Conservation (phyloP, 2,113 vertebrate genomes). For the Choloepus hoffmanni region DNA sequence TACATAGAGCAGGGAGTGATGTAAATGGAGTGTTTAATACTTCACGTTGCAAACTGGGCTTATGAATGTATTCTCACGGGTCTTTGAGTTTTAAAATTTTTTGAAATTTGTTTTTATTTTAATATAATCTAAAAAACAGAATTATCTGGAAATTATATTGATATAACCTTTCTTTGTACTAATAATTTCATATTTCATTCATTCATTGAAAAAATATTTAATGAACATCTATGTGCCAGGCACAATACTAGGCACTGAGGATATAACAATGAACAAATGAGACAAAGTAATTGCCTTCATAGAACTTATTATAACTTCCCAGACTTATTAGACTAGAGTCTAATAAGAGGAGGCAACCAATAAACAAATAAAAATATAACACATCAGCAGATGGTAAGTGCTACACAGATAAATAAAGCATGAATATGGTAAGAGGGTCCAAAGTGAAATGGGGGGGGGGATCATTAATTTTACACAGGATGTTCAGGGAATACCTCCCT, state of each 20-base stretch:
- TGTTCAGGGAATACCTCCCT: not conserved
- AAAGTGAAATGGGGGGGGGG: not conserved
- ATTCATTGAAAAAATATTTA: slow-evolving; percentile 27
- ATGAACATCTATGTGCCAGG: not conserved
- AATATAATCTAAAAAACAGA: slow-evolving; percentile 34
- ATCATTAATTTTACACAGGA: not conserved
- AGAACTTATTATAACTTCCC: not conserved
- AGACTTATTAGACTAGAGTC: not conserved
- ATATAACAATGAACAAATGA: not conserved
- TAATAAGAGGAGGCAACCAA: not conserved
- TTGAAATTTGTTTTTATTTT: not conserved
- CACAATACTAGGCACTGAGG: not conserved
- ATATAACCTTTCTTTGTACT: not conserved
- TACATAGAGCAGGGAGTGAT: not conserved
- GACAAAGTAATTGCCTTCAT: not conserved
- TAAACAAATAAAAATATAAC: not conserved
- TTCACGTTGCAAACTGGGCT: not conserved
- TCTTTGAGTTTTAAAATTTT: not conserved
- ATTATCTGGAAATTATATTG: not conserved
- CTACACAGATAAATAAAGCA: slow-evolving; percentile 16
- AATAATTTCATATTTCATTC: not conserved
- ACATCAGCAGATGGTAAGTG: not conserved
- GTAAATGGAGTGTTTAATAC: not conserved
- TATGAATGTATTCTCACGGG: not conserved
- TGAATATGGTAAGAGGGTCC: not conserved